These are phyloP conservation scores for Neodon shergylaensis DNA, from an alignment of 2,113 vertebrate species.

Conservation along the genomic window DNA sequence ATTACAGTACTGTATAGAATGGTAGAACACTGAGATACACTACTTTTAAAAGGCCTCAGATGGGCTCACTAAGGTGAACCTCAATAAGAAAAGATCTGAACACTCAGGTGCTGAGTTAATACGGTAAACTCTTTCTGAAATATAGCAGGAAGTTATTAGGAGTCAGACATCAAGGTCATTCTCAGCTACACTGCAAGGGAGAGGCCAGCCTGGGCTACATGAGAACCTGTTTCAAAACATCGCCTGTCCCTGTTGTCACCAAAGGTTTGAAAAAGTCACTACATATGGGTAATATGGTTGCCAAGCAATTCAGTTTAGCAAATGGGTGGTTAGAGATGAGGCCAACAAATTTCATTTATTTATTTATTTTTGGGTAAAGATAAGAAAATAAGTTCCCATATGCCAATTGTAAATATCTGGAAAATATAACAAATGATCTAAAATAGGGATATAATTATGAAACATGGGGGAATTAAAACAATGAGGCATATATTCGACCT, in stretches of 20 bases:
- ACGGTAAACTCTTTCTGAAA: neutral
- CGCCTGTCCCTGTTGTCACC: neutral
- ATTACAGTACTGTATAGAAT: neutral
- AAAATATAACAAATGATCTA: constrained; percentile 39
- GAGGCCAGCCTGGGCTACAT: neutral
- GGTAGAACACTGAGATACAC: neutral
- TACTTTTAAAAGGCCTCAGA: neutral
- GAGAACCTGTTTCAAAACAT: neutral
- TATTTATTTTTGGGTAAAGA: neutral
- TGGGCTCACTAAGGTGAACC: neutral
- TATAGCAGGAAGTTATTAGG: neutral
- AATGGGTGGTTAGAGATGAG: neutral
- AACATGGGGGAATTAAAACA: constrained; percentile 57
- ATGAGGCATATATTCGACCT: constrained; percentile 8
- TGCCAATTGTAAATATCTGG: constrained; percentile 15
- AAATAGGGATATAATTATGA: constrained; percentile 30
- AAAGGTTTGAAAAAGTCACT: neutral
- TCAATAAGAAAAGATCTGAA: neutral
- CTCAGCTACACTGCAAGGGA: neutral
- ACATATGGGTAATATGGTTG: neutral
- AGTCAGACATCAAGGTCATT: neutral
- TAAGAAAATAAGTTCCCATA: neutral
- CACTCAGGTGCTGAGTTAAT: neutral
- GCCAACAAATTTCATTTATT: neutral
- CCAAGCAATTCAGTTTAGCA: neutral